Conservation (phyloP, 2,888 invertebrate species). For the Neoscelio sp. region DNA sequence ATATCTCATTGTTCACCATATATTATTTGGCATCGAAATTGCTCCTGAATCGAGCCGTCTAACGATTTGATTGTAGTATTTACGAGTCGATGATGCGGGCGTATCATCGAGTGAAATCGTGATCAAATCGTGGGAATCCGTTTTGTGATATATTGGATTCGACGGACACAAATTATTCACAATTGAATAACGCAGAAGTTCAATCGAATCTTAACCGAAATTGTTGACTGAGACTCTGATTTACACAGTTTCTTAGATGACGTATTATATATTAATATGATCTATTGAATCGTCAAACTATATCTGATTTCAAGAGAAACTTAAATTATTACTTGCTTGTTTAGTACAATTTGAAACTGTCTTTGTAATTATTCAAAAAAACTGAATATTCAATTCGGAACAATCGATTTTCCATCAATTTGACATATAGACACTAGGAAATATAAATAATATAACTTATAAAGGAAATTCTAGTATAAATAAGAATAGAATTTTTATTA, state of each 20-base stretch:
- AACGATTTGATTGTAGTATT: constrained; percentile 60
- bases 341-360: not conserved
- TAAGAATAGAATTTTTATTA: too few species aligned
- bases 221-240: not conserved
- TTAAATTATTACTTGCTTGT: constrained; percentile 31
- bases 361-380: constrained; percentile 1
- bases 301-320: constrained; percentile 13
- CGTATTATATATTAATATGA: constrained; percentile 15
- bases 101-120: constrained; percentile 37
- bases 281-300: constrained; percentile 26
- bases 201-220: not conserved
- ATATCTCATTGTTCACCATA: constrained; percentile 35
- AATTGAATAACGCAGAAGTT: constrained; percentile 2
- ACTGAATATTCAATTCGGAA: constrained; percentile 7
- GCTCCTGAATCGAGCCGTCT: constrained; percentile 48
- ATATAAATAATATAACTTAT: too few species aligned
- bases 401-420: too few species aligned
- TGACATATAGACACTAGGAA: too few species aligned
- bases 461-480: too few species aligned
- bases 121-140: constrained; percentile 31
- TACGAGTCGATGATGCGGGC: constrained; percentile 64
- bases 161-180: not conserved
- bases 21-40: constrained; percentile 57
- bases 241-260: not conserved
- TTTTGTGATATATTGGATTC: constrained; percentile 9